Percentiles rank a stretch among this genome's conserved stretches.
phyloP scores from a whole-genome alignment of 2,113 vertebrate species.

The Panthera tigris region DNA sequence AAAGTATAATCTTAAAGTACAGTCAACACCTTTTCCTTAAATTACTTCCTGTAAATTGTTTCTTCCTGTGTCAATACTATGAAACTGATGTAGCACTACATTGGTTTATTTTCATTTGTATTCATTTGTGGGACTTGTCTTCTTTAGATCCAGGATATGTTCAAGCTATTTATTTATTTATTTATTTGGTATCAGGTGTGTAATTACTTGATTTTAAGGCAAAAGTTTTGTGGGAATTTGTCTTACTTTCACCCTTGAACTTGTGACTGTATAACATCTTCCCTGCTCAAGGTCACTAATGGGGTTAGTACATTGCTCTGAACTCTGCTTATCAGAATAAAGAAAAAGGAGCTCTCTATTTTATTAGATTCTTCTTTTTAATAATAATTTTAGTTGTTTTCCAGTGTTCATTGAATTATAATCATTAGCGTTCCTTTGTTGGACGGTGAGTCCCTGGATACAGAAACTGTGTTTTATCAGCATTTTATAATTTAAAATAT shows the following conservation, averaged over 20 bases:
- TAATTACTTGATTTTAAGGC: not conserved
- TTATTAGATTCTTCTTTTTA: not conserved
- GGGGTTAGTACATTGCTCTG: not conserved
- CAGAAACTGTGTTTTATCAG: not conserved
- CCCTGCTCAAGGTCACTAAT: not conserved
- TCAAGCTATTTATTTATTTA: not conserved
- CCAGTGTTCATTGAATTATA: not conserved
- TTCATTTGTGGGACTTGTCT: not conserved
- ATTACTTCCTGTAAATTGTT: not conserved
- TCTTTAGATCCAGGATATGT: not conserved
- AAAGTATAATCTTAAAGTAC: not conserved
- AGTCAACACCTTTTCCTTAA: not conserved
- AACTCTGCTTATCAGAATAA: not conserved
- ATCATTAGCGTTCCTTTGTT: not conserved
- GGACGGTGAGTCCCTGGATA: not conserved
- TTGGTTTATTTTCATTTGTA: not conserved
- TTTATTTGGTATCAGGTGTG: not conserved
- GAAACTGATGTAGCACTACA: not conserved
- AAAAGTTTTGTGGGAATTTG: not conserved
- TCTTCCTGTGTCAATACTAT: not conserved
- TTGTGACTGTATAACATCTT: rapidly evolving
- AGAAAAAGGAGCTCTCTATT: not conserved
- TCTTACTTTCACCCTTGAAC: not conserved
- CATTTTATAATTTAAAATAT: not conserved
- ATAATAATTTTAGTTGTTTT: not conserved